Evolutionary conservation across 2,113 vertebrate genomes (phyloP).

Genomic region (Callorhinus ursinus): DNA sequence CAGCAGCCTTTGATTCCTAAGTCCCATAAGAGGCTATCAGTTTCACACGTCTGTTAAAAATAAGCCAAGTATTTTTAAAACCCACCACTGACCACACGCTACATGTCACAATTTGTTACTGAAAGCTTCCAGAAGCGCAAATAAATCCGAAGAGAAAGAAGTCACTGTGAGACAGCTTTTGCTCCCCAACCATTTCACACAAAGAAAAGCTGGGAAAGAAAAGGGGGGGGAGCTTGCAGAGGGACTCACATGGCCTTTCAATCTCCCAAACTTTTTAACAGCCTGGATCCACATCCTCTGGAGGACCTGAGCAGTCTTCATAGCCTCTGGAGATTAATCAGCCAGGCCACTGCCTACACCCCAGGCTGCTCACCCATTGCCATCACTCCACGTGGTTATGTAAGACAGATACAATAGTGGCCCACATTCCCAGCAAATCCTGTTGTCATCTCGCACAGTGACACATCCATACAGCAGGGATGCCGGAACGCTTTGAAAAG

Average conservation of each 20-base stretch:
- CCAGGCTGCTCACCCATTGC: slow-evolving; percentile 84
- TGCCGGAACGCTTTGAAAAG: slow-evolving; percentile 60
- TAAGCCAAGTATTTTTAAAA: slow-evolving; percentile 18
- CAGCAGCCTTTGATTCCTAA: not conserved
- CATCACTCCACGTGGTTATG: slow-evolving; percentile 90
- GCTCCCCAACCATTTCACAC: not conserved
- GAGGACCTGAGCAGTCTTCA: slow-evolving; percentile 92
- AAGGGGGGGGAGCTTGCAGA: slow-evolving; percentile 38
- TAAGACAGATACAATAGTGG: slow-evolving; percentile 94
- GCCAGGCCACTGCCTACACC: slow-evolving; percentile 72
- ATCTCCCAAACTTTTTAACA: slow-evolving; percentile 92
- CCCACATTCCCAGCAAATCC: slow-evolving; percentile 97
- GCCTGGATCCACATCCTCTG: slow-evolving; percentile 94
- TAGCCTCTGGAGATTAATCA: slow-evolving; percentile 79
- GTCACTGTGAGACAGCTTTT: not conserved
- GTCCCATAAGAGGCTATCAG: not conserved
- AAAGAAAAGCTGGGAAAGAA: slow-evolving; percentile 23
- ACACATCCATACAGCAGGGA: slow-evolving; percentile 75
- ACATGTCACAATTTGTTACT: slow-evolving; percentile 21
- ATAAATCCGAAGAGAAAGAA: slow-evolving; percentile 59
- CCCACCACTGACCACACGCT: not conserved
- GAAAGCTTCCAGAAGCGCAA: not conserved
- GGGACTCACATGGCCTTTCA: slow-evolving; percentile 93
- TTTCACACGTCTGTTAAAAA: not conserved
- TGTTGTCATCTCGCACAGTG: slow-evolving; percentile 86